Evolutionary conservation across 2,797 vertebrate genomes (phyloP).

Genomic region (Lepus townsendii): DNA sequence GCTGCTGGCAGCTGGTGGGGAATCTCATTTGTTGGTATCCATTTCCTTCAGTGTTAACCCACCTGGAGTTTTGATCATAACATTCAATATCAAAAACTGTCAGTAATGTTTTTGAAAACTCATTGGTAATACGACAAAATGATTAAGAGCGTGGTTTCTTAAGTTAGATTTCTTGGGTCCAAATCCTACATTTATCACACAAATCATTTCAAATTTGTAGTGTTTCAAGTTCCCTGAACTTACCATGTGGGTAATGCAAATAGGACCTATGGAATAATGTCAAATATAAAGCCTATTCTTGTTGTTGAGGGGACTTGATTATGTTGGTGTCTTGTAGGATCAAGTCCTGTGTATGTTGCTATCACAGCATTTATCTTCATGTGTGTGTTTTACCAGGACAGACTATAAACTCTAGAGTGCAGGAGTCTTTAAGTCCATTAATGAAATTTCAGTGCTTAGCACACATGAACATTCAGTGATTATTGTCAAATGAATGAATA

Average conservation of each 20-base stretch:
- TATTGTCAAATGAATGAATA: background rate
- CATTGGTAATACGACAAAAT: fast-evolving
- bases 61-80: background rate
- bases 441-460: background rate
- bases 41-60: background rate
- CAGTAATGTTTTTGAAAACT: background rate
- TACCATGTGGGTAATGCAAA: background rate
- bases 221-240: background rate
- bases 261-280: background rate
- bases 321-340: background rate
- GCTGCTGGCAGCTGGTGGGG: background rate
- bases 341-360: background rate
- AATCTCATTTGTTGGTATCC: background rate
- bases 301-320: background rate
- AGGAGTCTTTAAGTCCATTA: background rate
- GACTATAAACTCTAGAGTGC: background rate
- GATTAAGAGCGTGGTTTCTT: background rate
- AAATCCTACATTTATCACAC: background rate
- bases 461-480: background rate
- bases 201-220: background rate
- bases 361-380: background rate
- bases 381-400: background rate
- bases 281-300: background rate
- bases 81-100: background rate
- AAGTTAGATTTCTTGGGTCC: background rate